These are phyloP conservation scores for Trachythela sp. DNA, from an alignment of 64 coral and sea anemone species.

Conservation along the genomic window DNA sequence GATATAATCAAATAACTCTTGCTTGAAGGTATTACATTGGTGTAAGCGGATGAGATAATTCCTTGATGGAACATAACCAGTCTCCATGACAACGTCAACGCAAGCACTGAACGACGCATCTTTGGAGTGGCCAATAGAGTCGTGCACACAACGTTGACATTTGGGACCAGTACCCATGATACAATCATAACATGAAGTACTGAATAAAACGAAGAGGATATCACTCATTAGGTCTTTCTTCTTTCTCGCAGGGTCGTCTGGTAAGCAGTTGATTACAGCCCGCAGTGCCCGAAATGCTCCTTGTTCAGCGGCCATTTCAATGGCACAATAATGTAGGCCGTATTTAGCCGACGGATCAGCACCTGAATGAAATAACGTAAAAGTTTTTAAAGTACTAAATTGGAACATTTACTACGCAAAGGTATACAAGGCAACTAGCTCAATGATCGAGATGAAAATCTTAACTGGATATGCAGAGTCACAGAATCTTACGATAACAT, in stretches of 20 bases:
- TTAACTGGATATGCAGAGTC: too few species aligned
- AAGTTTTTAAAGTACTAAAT: neutral
- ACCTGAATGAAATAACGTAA: slow-evolving; percentile 37
- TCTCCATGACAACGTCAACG: slow-evolving; percentile 55
- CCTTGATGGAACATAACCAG: slow-evolving; percentile 55
- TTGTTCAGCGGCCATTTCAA: slow-evolving; percentile 89
- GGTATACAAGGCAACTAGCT: too few species aligned
- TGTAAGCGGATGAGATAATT: slow-evolving; percentile 2
- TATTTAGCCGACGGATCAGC: slow-evolving; percentile 57
- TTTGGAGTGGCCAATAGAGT: slow-evolving; percentile 42
- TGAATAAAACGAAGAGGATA: slow-evolving; percentile 67
- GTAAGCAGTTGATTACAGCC: slow-evolving; percentile 59
- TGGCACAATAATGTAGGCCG: slow-evolving; percentile 64
- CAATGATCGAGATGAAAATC: too few species aligned
- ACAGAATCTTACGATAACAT: too few species aligned
- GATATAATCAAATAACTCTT: too few species aligned
- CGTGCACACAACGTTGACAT: slow-evolving; percentile 59
- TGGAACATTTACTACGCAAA: too few species aligned
- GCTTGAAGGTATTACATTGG: too few species aligned
- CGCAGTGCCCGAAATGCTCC: slow-evolving; percentile 56
- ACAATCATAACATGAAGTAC: slow-evolving; percentile 78
- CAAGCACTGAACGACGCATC: slow-evolving; percentile 67
- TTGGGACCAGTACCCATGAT: slow-evolving; percentile 54
- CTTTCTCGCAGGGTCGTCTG: slow-evolving; percentile 32
- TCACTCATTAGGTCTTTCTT: slow-evolving; percentile 36